Conservation (phyloP, 1,140 invertebrate species). For the Drosophila lini region DNA sequence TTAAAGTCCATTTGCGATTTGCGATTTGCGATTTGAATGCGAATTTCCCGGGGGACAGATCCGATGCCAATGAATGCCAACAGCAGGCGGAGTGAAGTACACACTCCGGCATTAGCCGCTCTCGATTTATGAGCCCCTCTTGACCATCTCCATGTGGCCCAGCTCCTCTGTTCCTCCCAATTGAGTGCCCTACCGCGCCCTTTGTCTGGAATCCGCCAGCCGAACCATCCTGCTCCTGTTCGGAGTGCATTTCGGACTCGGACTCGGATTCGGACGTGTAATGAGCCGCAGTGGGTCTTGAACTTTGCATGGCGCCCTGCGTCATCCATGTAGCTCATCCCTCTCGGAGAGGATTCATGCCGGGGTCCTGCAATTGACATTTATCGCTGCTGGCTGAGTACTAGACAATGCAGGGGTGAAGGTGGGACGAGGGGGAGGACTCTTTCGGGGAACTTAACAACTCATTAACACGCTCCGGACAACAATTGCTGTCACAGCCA, state of each 20-base stretch:
- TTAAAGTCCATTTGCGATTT: conserved; percentile 39
- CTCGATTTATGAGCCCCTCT: conserved; percentile 71
- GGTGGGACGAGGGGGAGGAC: conserved; percentile 9
- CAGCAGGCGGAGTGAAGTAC: conserved; percentile 57
- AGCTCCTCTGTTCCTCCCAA: conserved; percentile 13
- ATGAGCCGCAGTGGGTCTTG: conserved; percentile 51
- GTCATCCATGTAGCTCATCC: conserved; percentile 5
- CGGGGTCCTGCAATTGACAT: conserved; percentile 70
- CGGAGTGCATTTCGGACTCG: conserved; percentile 19
- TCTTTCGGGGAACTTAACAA: conserved; percentile 70
- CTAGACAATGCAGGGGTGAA: conserved; percentile 38
- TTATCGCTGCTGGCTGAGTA: conserved; percentile 67
- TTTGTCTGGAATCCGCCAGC: conserved; percentile 20
- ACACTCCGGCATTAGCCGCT: conserved; percentile 63
- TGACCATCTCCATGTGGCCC: conserved; percentile 20
- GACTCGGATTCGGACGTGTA: conserved; percentile 31
- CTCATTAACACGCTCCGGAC: conserved; percentile 75
- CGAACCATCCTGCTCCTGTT: conserved; percentile 9
- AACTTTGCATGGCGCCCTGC: conserved; percentile 37
- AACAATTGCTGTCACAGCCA: conserved; percentile 57
- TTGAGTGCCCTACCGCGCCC: conserved; percentile 49
- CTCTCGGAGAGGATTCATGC: conserved; percentile 14
- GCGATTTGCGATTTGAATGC: conserved; percentile 55
- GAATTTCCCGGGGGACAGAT: conserved; percentile 33
- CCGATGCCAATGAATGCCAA: conserved; percentile 59